A percentile compares a stretch with the other conserved stretches of the same genome.
phyloP scores from a whole-genome alignment of 2,888 invertebrate species.

The Agrotis ipsilon region DNA sequence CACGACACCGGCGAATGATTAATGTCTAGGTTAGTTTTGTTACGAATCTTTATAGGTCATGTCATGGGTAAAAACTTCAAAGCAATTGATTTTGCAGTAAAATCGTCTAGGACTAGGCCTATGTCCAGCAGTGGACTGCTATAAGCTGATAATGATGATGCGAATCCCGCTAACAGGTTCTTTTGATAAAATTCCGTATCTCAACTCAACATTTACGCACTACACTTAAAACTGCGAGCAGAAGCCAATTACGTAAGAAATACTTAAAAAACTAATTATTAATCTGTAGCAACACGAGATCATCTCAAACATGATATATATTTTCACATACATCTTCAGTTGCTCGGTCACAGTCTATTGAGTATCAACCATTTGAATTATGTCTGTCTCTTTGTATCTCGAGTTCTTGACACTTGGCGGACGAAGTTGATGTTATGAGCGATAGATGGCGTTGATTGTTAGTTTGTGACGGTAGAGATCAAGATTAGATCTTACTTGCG shows the following conservation, averaged over 20 bases:
- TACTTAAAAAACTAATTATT: not conserved
- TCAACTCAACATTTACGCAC: not conserved
- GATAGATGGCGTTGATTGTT: constrained; percentile 48
- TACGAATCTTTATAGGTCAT: not conserved
- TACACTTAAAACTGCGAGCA: not conserved
- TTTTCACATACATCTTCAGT: constrained; percentile 46
- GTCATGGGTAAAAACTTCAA: not conserved
- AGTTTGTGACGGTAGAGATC: constrained; percentile 19
- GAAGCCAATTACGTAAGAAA: not conserved
- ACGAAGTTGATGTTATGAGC: constrained; percentile 41
- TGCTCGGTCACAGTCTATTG: constrained; percentile 53
- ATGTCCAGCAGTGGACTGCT: too few relatives aligned
- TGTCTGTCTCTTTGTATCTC: constrained; percentile 23
- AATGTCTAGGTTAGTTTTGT: not conserved
- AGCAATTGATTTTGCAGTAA: not conserved
- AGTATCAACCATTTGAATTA: constrained; percentile 45
- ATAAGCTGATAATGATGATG: too few relatives aligned
- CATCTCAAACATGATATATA: constrained; percentile 13
- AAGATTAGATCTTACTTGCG: constrained; percentile 16
- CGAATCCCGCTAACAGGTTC: not conserved
- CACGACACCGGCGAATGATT: too few relatives aligned
- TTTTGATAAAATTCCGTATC: not conserved
- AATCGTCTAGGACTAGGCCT: too few relatives aligned
- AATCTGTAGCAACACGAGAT: constrained; percentile 11
- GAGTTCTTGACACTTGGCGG: constrained; percentile 22